Conservation (phyloP, 2,113 vertebrate genomes). For the Bufo gargarizans region DNA sequence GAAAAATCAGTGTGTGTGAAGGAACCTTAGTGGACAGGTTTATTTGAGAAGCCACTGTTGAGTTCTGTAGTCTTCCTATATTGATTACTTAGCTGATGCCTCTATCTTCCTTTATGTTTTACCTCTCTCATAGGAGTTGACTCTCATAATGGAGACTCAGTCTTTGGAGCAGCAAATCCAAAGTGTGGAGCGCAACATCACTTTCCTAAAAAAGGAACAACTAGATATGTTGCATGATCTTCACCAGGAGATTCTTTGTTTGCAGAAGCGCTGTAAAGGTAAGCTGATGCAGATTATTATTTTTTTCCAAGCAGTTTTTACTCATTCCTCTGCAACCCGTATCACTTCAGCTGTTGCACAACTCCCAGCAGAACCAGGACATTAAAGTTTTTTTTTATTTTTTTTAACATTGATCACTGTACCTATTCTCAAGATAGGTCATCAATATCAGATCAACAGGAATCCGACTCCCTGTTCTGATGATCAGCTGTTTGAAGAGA, state of each 20-base stretch:
- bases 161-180: slow-evolving; percentile 88
- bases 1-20: no score
- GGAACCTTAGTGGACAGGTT: neutral
- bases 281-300: neutral
- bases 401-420: no score
- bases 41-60: neutral
- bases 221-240: slow-evolving; percentile 88
- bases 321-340: no score
- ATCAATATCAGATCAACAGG: no score
- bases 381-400: no score
- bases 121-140: slow-evolving; percentile 63
- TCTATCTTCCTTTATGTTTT: neutral
- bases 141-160: slow-evolving; percentile 79
- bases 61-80: neutral
- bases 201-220: slow-evolving; percentile 93
- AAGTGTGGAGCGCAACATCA: slow-evolving; percentile 88
- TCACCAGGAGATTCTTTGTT: slow-evolving; percentile 92
- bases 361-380: no score
- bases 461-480: no score
- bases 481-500: no score
- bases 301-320: no score
- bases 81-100: neutral
- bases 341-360: no score
- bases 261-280: slow-evolving; percentile 97
- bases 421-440: no score